Percentiles rank a stretch among this genome's conserved stretches.
These are phyloP conservation scores for Chlorops oryzae DNA, from an alignment of 1,140 invertebrate species.

Conservation along the genomic window DNA sequence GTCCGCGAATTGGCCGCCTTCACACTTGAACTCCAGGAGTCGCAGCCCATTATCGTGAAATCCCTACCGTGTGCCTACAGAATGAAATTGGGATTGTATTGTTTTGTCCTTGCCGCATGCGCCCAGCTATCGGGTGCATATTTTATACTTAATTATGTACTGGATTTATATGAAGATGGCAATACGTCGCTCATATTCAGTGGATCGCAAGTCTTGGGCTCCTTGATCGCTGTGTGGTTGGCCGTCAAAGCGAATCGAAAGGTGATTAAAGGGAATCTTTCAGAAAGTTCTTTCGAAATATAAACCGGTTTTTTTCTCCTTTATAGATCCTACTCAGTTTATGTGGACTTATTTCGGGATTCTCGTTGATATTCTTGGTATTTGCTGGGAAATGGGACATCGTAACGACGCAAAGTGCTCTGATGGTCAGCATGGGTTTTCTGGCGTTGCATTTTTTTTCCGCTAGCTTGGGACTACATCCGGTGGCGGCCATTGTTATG, in stretches of 20 bases:
- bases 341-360: too few species aligned
- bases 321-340: too few species aligned
- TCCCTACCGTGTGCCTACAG: conserved; percentile 20
- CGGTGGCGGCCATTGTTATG: conserved; percentile 30
- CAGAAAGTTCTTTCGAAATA: too few species aligned
- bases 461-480: conserved; percentile 34
- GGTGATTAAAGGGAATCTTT: too few species aligned
- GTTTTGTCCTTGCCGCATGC: conserved; percentile 29
- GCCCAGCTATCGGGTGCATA: conserved; percentile 34
- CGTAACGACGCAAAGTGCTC: too few species aligned
- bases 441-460: conserved; percentile 24
- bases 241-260: neutral
- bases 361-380: too few species aligned
- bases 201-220: neutral
- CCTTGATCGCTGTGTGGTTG: neutral
- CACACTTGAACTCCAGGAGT: too few species aligned
- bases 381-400: too few species aligned
- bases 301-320: too few species aligned
- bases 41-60: conserved; percentile 2
- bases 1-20: conserved; percentile 28
- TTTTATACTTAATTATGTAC: conserved; percentile 29
- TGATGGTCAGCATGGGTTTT: too few species aligned
- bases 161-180: neutral
- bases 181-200: neutral
- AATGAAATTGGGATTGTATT: conserved; percentile 22